Conservation (phyloP, 2,888 invertebrate genomes). For the Dolichomitus sp. region DNA sequence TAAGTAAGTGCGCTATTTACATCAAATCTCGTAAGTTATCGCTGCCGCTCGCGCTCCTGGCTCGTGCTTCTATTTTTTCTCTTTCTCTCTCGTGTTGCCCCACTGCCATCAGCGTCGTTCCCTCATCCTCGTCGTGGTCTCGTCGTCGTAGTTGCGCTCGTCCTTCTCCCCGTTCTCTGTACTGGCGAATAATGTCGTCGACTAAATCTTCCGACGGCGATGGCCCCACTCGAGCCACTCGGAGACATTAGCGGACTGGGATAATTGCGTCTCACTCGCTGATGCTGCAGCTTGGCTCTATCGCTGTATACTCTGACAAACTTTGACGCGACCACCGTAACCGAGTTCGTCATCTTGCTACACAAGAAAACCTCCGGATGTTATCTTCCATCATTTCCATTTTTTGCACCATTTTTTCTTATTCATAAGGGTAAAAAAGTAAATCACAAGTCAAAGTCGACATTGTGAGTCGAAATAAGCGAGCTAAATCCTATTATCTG, state of each 20-base stretch:
- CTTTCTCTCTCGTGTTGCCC: constrained; percentile 52
- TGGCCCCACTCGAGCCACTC: constrained; percentile 66
- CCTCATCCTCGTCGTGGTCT: constrained; percentile 39
- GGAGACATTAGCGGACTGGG: constrained; percentile 67
- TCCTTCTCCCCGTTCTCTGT: constrained; percentile 59
- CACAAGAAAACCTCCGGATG: constrained; percentile 44
- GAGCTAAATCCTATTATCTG: constrained; percentile 28
- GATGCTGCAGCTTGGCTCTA: constrained; percentile 5
- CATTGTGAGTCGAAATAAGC: constrained; percentile 5
- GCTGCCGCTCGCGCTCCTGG: constrained; percentile 62
- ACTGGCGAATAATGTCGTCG: constrained; percentile 69
- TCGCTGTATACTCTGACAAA: constrained; percentile 12
- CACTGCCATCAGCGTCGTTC: constrained; percentile 48
- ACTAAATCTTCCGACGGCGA: constrained; percentile 72
- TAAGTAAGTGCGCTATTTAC: constrained; percentile 85
- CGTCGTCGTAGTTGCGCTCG: constrained; percentile 17
- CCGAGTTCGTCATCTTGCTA: constrained; percentile 38
- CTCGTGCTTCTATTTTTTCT: constrained; percentile 58
- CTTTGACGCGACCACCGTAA: constrained; percentile 49
- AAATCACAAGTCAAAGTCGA: neutral
- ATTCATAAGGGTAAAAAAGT: neutral
- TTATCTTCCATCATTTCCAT: constrained; percentile 53
- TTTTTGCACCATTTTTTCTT: constrained; percentile 16
- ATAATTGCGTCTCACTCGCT: constrained; percentile 67
- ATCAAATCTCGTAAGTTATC: constrained; percentile 85